Conservation (phyloP, 2,888 invertebrate genomes). For the Eupeodes luniger region DNA sequence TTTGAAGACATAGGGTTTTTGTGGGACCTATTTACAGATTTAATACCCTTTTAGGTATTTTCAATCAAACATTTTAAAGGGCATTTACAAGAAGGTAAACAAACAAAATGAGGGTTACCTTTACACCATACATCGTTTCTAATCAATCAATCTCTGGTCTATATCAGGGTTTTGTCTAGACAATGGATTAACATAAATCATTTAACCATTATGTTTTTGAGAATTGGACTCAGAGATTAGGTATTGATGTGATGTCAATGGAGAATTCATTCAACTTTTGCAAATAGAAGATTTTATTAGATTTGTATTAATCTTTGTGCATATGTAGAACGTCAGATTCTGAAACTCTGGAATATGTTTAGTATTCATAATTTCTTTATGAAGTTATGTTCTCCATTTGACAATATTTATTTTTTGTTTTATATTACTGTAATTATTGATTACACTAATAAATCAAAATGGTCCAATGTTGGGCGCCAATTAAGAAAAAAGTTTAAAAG, state of each 20-base stretch:
- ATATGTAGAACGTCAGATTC: neutral
- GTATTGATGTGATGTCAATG: neutral
- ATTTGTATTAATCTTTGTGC: neutral
- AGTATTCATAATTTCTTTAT: too few species aligned
- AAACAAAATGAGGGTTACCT: neutral
- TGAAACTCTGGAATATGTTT: neutral
- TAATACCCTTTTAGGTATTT: slow-evolving; percentile 19
- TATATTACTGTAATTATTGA: too few species aligned
- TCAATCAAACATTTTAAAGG: slow-evolving; percentile 20
- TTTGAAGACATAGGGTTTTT: slow-evolving; percentile 31
- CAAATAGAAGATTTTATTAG: too few species aligned
- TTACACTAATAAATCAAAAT: too few species aligned
- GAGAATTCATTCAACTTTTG: neutral
- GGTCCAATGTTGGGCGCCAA: too few species aligned
- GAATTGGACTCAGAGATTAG: neutral
- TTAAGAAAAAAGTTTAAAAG: too few species aligned
- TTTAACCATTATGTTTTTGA: slow-evolving; percentile 3
- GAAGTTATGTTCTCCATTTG: too few species aligned
- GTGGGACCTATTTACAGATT: slow-evolving; percentile 5
- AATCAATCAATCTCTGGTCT: slow-evolving; percentile 29
- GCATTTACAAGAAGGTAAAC: too few species aligned
- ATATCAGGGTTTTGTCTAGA: slow-evolving; percentile 24
- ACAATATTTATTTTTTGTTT: too few species aligned
- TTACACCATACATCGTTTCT: neutral
- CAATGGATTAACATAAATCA: slow-evolving; percentile 20